These are phyloP conservation scores for Arvicanthis niloticus DNA, from an alignment of 2,113 vertebrate species.

Conservation along the genomic window DNA sequence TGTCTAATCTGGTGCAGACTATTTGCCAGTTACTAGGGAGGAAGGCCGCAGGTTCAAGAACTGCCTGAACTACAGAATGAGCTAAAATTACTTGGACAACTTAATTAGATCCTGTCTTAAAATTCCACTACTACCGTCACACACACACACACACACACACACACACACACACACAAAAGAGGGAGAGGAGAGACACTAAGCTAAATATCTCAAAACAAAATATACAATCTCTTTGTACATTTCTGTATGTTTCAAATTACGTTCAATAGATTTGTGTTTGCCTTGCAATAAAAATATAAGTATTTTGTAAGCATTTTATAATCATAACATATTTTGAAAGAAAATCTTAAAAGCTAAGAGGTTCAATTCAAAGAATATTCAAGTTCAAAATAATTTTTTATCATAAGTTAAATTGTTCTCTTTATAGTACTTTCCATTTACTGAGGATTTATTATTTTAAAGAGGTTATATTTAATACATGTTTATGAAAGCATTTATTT, in stretches of 20 bases:
- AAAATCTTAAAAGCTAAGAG: neutral
- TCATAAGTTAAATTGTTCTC: neutral
- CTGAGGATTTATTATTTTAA: neutral
- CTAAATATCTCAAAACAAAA: neutral
- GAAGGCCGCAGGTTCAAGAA: neutral
- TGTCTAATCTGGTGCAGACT: neutral
- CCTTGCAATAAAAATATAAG: neutral
- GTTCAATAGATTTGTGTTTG: too few species aligned
- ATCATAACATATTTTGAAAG: conserved; percentile 13
- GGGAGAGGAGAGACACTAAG: neutral
- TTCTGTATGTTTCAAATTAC: neutral
- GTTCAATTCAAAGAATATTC: neutral
- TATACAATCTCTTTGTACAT: neutral
- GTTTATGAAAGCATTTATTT: neutral
- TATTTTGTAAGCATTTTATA: neutral
- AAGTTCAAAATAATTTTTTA: neutral
- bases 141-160: neutral
- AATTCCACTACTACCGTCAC: neutral
- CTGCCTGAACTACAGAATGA: neutral
- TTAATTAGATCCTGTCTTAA: neutral
- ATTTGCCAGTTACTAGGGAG: neutral
- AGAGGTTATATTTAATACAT: neutral
- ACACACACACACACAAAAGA: neutral
- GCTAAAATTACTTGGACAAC: neutral
- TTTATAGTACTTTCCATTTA: neutral